Evolutionary conservation across 2,113 vertebrate species (phyloP).

Genomic region (Hyperopisus bebe): DNA sequence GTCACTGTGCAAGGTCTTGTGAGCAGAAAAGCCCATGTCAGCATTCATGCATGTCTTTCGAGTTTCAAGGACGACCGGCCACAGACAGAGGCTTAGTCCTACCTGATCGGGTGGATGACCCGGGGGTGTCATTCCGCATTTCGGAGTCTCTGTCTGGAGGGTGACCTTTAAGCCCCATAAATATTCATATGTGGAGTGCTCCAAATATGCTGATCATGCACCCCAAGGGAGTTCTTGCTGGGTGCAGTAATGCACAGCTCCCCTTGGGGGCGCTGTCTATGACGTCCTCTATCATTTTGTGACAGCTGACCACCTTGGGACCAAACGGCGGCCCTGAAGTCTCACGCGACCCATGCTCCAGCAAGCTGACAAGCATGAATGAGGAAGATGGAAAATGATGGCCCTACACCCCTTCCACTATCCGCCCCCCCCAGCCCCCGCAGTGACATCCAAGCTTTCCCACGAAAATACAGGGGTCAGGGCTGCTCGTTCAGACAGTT

Average conservation of each 20-base stretch:
- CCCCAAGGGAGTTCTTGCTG: background rate
- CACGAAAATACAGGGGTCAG: background rate
- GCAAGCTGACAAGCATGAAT: background rate
- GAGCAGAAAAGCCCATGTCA: slow-evolving; percentile 43
- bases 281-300: background rate
- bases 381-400: background rate
- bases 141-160: slow-evolving; percentile 34
- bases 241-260: background rate
- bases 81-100: slow-evolving; percentile 51
- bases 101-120: slow-evolving; percentile 43
- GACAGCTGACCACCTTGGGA: background rate
- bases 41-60: slow-evolving; percentile 16
- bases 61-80: slow-evolving; percentile 52
- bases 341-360: background rate
- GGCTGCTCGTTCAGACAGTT: slow-evolving; percentile 39
- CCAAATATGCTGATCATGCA: background rate
- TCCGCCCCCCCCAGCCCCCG: background rate
- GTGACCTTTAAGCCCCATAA: slow-evolving; percentile 38
- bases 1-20: slow-evolving; percentile 38
- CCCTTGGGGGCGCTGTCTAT: background rate
- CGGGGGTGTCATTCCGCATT: slow-evolving; percentile 33
- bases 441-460: background rate
- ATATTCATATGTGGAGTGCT: slow-evolving; percentile 16
- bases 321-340: background rate
- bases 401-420: background rate